Evolutionary conservation across 2,888 invertebrate species (phyloP).

Genomic region (Spialia ferax): DNA sequence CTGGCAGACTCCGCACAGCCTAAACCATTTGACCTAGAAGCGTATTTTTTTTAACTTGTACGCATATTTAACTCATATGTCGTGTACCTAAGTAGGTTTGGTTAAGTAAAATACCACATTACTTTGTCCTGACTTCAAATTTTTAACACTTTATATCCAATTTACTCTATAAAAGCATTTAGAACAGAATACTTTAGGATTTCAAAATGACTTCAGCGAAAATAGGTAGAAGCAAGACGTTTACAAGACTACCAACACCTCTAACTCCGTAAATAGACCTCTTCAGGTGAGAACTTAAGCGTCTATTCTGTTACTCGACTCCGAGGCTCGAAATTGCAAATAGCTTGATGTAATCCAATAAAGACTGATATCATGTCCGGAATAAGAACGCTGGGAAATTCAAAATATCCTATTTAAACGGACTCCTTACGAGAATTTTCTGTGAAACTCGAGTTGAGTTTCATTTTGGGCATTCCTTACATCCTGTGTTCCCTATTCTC

Average conservation of each 20-base stretch:
- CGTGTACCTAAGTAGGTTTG: too few relatives aligned
- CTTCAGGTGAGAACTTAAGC: slow-evolving; percentile 8
- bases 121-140: too few relatives aligned
- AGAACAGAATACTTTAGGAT: too few relatives aligned
- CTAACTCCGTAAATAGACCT: slow-evolving; percentile 6
- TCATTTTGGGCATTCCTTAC: slow-evolving; percentile 44
- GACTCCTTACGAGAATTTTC: slow-evolving; percentile 42
- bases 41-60: too few relatives aligned
- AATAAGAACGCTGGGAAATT: slow-evolving; percentile 39
- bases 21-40: background rate
- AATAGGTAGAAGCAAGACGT: background rate
- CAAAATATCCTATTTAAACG: slow-evolving; percentile 39
- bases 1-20: background rate
- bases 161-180: too few relatives aligned
- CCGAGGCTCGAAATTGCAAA: slow-evolving; percentile 24
- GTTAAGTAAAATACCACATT: too few relatives aligned
- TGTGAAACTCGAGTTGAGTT: slow-evolving; percentile 41
- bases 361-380: slow-evolving; percentile 49
- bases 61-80: too few relatives aligned
- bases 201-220: too few relatives aligned
- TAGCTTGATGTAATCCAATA: slow-evolving; percentile 55
- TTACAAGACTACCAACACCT: background rate
- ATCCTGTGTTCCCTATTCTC: slow-evolving; percentile 35
- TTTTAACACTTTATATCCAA: too few relatives aligned
- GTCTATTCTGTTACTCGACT: slow-evolving; percentile 9